Evolutionary conservation across 2,888 invertebrate genomes (phyloP), one percentile per base, ranked within the genome.

Genomic region (Acanthosoma haemorrhoidale): DNA sequence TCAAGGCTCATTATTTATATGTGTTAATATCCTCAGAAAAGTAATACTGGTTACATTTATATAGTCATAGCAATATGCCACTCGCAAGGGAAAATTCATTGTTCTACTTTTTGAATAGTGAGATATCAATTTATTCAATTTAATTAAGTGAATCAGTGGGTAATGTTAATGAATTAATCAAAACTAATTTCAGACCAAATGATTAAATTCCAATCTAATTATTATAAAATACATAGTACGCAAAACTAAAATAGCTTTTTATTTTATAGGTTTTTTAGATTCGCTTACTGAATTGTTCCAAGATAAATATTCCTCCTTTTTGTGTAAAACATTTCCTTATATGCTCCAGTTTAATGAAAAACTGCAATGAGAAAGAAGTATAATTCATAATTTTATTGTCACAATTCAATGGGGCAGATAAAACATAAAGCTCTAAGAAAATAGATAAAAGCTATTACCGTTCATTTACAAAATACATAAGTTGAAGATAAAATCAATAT

Each of bases 321-420:
- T 95, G 96, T 73, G 98, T 97, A 85, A 97, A 98, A 85, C 99
- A 99, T 85, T 98, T 99, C 83, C 96, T 90, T 83, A 99, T 99
- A 84, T 97, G 96, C 84, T 94, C 93, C 84, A 99, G 88, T 81
- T 96, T 91, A 82, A 99, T 96, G 87, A 99, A 99, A 85, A 97
- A 98, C 97, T 98, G 91, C 78, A 94, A 92, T 79, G 75, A 80
- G 70, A 72, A 34, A 38, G 66, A 63, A 41, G 38, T n/a, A n/a
- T n/a, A 31, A 25, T 36, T 60, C 29, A 64, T 21, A 51, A 51
- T 8, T 32, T 31, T 29, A 36, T 32, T 51, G 32, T 18, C 21
- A n/a, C 34, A 21, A 57, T 41, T 43, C 16, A 38, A 66, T n/a
- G 29, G 25, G 21, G 36, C 13, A 43, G 9, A 64, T 39, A 39